Conservation (phyloP, 2,888 invertebrate species). For the Eudemis profundana region DNA sequence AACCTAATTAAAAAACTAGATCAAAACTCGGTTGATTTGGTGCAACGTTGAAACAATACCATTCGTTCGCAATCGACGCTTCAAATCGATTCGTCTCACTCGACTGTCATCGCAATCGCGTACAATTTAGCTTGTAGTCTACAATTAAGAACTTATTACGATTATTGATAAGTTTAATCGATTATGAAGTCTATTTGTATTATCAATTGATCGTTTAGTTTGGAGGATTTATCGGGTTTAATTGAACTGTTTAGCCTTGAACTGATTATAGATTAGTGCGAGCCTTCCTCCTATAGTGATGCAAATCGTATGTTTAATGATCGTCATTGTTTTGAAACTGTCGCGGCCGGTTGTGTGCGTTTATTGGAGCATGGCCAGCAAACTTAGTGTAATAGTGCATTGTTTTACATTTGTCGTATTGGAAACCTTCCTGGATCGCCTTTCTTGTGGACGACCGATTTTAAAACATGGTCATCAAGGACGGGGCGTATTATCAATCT, state of each 20-base stretch:
- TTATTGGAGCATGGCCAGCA: slow-evolving; percentile 80
- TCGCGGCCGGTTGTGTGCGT: slow-evolving; percentile 72
- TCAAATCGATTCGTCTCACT: slow-evolving; percentile 77
- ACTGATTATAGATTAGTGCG: slow-evolving; percentile 35
- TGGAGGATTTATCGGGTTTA: slow-evolving; percentile 21
- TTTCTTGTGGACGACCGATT: not conserved
- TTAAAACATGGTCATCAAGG: no score
- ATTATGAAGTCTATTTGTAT: slow-evolving; percentile 17
- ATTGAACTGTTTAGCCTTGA: slow-evolving; percentile 30
- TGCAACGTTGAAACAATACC: slow-evolving; percentile 72
- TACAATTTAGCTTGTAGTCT: slow-evolving; percentile 45
- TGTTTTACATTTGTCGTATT: not conserved
- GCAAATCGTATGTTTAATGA: slow-evolving; percentile 58
- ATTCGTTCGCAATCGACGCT: slow-evolving; percentile 67
- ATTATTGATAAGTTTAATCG: slow-evolving; percentile 36
- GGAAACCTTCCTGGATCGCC: not conserved
- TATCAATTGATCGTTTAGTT: slow-evolving; percentile 26
- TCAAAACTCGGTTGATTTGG: slow-evolving; percentile 70
- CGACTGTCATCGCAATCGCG: slow-evolving; percentile 62
- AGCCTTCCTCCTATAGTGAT: slow-evolving; percentile 25
- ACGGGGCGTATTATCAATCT: no score
- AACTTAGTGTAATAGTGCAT: slow-evolving; percentile 16
- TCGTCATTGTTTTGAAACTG: slow-evolving; percentile 80
- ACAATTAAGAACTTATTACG: slow-evolving; percentile 38
- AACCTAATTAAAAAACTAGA: slow-evolving; percentile 72